phyloP scores from a whole-genome alignment of 2,797 vertebrate genomes.

The Tragopan temminckii region DNA sequence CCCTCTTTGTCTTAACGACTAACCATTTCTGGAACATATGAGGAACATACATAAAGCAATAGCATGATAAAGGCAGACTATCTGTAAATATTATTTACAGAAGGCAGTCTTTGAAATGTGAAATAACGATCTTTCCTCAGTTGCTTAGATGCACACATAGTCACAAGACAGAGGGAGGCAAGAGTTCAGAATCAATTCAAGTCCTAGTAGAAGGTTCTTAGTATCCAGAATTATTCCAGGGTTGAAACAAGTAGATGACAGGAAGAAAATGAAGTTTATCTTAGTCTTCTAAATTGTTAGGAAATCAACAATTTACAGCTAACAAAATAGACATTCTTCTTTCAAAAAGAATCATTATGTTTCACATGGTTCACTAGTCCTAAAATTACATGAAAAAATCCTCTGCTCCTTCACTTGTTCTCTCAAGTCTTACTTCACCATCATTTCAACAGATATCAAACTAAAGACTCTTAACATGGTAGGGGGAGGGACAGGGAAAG shows the following conservation, averaged over 20 bases:
- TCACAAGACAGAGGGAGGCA: not conserved
- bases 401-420: not conserved
- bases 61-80: not conserved
- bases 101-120: not conserved
- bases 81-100: not conserved
- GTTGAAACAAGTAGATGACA: not conserved
- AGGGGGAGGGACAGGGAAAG: not conserved
- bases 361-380: not conserved
- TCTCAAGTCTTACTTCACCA: not conserved
- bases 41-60: not conserved
- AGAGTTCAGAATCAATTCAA: not conserved
- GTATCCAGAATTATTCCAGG: not conserved
- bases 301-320: not conserved
- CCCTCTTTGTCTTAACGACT: not conserved
- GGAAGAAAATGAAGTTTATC: not conserved
- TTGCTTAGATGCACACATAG: not conserved
- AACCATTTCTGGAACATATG: not conserved
- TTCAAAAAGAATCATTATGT: not conserved
- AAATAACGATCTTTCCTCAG: not conserved
- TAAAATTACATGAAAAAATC: not conserved
- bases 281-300: not conserved
- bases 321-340: not conserved
- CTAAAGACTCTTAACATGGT: fast-evolving
- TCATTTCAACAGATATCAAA: not conserved
- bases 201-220: not conserved